Percentiles rank a stretch among this genome's conserved stretches.
These are phyloP conservation scores for Tanytarsus gracilentus DNA, from an alignment of 2,888 invertebrate species.

Conservation along the genomic window DNA sequence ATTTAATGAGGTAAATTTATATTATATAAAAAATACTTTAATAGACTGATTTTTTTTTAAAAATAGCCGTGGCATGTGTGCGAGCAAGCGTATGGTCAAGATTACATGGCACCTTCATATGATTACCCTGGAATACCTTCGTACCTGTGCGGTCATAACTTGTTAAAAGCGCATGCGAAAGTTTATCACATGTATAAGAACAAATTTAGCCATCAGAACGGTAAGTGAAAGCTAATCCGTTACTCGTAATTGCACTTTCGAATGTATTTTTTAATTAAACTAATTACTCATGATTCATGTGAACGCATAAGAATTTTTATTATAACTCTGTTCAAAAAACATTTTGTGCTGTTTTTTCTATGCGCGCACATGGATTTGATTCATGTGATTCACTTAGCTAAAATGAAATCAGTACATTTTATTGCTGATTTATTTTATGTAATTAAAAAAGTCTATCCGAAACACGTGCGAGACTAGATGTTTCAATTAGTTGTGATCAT, in stretches of 20 bases:
- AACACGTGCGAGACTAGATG: too few species aligned
- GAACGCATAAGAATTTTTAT: too few species aligned
- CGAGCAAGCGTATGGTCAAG: constrained; percentile 46
- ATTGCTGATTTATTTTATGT: too few species aligned
- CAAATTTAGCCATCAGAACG: constrained; percentile 48
- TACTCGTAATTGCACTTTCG: neutral
- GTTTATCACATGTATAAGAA: constrained; percentile 56
- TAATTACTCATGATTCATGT: neutral
- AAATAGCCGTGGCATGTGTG: constrained; percentile 39
- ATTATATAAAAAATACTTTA: constrained; percentile 33
- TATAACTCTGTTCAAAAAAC: too few species aligned
- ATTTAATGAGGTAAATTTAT: constrained; percentile 53
- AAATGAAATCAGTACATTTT: too few species aligned
- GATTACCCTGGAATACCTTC: constrained; percentile 53
- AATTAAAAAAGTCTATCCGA: too few species aligned
- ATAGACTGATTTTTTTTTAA: constrained; percentile 32
- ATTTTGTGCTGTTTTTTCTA: too few species aligned
- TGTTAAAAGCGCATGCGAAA: constrained; percentile 63
- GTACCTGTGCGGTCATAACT: constrained; percentile 62
- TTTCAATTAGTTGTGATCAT: too few species aligned
- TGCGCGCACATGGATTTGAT: too few species aligned
- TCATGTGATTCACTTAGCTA: neutral
- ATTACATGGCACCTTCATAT: constrained; percentile 51
- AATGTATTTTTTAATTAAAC: neutral
- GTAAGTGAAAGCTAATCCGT: constrained; percentile 41